Conservation (phyloP, 1,140 invertebrate genomes). For the Drosophila lowei region DNA sequence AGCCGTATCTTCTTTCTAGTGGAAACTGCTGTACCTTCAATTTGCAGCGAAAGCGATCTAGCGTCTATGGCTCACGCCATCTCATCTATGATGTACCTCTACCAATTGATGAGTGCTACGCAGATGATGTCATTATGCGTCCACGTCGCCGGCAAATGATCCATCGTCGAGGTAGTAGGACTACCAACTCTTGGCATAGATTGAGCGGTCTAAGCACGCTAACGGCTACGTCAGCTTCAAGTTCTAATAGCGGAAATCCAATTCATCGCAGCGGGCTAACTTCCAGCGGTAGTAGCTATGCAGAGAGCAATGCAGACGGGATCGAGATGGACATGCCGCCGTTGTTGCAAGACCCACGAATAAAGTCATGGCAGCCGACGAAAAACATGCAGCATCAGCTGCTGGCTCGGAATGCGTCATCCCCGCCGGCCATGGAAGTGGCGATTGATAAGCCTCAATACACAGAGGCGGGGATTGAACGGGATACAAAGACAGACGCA, state of each 20-base stretch:
- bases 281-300: conserved; percentile 66
- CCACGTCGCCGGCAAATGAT: conserved; percentile 56
- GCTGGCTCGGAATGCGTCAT: conserved; percentile 70
- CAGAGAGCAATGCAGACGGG: conserved; percentile 57
- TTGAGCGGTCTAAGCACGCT: conserved; percentile 64
- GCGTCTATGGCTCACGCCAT: conserved; percentile 85
- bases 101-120: conserved; percentile 86
- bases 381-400: conserved; percentile 54
- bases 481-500: background rate
- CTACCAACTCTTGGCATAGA: conserved; percentile 61
- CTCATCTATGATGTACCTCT: conserved; percentile 86
- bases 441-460: background rate
- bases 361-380: conserved; percentile 51
- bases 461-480: background rate
- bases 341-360: conserved; percentile 25
- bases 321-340: conserved; percentile 18
- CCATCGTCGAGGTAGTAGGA: conserved; percentile 49
- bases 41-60: conserved; percentile 74
- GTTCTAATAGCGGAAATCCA: conserved; percentile 61
- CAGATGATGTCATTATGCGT: conserved; percentile 73
- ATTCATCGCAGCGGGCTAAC: conserved; percentile 63
- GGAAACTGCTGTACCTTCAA: conserved; percentile 41
- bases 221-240: conserved; percentile 65
- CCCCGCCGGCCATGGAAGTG: conserved; percentile 65
- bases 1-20: conserved; percentile 41